These are phyloP conservation scores for Xenotilapia flavipinnis DNA, from an alignment of 2,113 vertebrate species.

Conservation along the genomic window DNA sequence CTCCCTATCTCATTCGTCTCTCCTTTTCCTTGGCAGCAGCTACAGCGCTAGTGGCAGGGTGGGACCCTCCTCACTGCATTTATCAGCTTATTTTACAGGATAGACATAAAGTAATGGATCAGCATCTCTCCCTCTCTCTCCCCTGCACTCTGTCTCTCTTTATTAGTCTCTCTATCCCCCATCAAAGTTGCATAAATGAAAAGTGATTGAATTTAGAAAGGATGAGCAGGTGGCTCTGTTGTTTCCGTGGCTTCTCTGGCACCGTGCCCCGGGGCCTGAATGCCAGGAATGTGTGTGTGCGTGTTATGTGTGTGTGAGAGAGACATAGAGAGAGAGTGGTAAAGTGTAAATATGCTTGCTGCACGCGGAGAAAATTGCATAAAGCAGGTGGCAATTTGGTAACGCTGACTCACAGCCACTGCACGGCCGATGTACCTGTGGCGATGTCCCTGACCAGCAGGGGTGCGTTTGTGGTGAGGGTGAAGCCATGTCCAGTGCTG, in stretches of 20 bases:
- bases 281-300: constrained; percentile 16
- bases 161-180: neutral
- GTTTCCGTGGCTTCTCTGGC: constrained; percentile 49
- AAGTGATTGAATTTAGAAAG: constrained; percentile 54
- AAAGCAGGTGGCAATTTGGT: constrained; percentile 37
- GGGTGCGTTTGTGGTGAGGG: constrained; percentile 79
- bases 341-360: constrained; percentile 7
- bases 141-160: neutral
- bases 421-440: constrained; percentile 71
- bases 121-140: constrained; percentile 8
- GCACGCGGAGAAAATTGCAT: neutral
- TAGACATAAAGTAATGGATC: constrained; percentile 18
- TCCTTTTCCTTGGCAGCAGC: constrained; percentile 41
- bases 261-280: constrained; percentile 24
- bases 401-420: neutral
- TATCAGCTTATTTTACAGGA: constrained; percentile 53
- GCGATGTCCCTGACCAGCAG: constrained; percentile 85
- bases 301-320: neutral
- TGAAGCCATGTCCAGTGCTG: constrained; percentile 81
- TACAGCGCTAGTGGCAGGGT: constrained; percentile 14
- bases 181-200: constrained; percentile 43
- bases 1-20: neutral
- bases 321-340: neutral
- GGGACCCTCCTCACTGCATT: constrained; percentile 19
- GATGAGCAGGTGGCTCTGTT: constrained; percentile 61